Conservation (phyloP, 2,888 invertebrate species). For the Tromatobia lineatoria region DNA sequence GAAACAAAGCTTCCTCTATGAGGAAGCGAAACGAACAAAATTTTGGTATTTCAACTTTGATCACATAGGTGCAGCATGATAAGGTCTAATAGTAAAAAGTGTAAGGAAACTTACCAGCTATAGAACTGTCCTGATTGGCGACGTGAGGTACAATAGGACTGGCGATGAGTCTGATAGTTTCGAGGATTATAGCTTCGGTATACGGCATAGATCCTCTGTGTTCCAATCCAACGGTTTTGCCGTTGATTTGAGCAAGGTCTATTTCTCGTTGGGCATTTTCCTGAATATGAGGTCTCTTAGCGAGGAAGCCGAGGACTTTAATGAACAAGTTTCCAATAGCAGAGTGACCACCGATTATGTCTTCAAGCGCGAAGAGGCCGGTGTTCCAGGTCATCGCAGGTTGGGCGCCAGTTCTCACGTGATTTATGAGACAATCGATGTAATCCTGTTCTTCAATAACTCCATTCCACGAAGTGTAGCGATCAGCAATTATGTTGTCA, state of each 20-base stretch:
- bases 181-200: conserved; percentile 88
- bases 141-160: conserved; percentile 91
- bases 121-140: conserved; percentile 88
- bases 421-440: conserved; percentile 87
- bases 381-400: conserved; percentile 86
- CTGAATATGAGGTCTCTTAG: conserved; percentile 86
- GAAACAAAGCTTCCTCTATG: too few species aligned
- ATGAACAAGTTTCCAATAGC: conserved; percentile 89
- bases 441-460: conserved; percentile 86
- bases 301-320: conserved; percentile 88
- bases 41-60: neutral
- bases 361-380: conserved; percentile 86
- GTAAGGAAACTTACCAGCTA: conserved; percentile 87
- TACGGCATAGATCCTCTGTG: conserved; percentile 87
- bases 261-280: conserved; percentile 87
- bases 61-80: neutral
- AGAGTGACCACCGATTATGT: conserved; percentile 88
- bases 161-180: conserved; percentile 88
- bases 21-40: conserved; percentile 10
- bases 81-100: neutral
- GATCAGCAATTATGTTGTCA: conserved; percentile 86
- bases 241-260: conserved; percentile 78
- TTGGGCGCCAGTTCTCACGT: conserved; percentile 85
- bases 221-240: conserved; percentile 81
- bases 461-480: conserved; percentile 83